Base-by-base conservation (phyloP, 2,888 invertebrate species). In the Orthosia gothica region DNA sequence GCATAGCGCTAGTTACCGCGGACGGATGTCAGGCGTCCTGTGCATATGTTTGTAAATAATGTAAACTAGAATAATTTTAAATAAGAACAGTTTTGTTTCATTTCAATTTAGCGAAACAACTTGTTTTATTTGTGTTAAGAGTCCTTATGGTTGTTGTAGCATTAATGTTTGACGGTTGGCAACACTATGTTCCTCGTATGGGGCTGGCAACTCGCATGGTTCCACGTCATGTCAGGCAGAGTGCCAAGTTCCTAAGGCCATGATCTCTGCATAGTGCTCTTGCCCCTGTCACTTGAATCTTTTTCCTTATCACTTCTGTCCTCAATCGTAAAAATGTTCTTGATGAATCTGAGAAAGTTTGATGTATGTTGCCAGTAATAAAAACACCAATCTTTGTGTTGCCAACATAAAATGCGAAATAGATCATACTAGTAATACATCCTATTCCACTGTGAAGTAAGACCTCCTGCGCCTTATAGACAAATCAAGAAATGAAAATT, bases 1-100 rank as follows among this genome's bases (percentile, higher is more conserved):
- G 88, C 88, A 80, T 88, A 90, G 91, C 89, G 89, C 88, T 90
- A 91, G 92, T 91, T 90, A 91, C 89, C 88, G 84, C 81, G 81
- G 84, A 83, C 70, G 73, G 87, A 57, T 72, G 81, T 76, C 76
- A 54, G 70, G 68, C 79, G 82, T 82, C 86, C 84, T 81, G 82
- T 79, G 84, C 74, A 84, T 65, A 79, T 79, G 74, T 79, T 78
- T 91, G 92, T 92, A 92, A 87, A 91, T 92, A 92, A 73, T 88
- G 73, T 89, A 87, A 79, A 79, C 70, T 89, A 89, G 87, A 80
- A 68, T 86, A 73, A 83, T 76, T 86, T 78, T 62, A 67, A 88
- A 86, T 89, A 89, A 89, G 91, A 90, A 89, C 79, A 87, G 85
- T 87, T 84, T 79, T 78, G 79, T 88, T 89, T 80, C 77, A 85